These are phyloP conservation scores for Drosophila quinaria DNA, from an alignment of 2,888 invertebrate species.

Conservation along the genomic window DNA sequence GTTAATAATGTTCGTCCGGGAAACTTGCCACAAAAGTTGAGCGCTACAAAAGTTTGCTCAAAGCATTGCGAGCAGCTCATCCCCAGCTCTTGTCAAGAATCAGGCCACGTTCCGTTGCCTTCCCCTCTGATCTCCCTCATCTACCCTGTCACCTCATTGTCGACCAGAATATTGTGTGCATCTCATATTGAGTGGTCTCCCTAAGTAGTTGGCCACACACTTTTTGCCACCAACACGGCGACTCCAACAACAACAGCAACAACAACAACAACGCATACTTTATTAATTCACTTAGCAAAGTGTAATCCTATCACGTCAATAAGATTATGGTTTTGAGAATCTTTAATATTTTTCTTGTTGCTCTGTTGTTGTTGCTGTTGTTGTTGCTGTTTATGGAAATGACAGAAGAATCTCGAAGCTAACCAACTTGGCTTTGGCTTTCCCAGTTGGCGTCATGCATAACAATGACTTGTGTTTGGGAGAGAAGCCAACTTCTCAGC, in stretches of 20 bases:
- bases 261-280: conserved; percentile 63
- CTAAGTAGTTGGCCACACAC: conserved; percentile 78
- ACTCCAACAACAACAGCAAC: conserved; percentile 19
- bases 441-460: conserved; percentile 74
- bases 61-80: conserved; percentile 58
- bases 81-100: conserved; percentile 70
- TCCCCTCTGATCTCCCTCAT: not conserved
- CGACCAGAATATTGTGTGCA: conserved; percentile 74
- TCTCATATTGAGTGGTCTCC: conserved; percentile 76
- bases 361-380: conserved; percentile 13
- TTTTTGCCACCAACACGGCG: conserved; percentile 32
- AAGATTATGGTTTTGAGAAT: conserved; percentile 82
- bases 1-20: conserved; percentile 73
- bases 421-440: conserved; percentile 52
- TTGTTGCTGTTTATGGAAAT: conserved; percentile 75
- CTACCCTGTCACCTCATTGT: conserved; percentile 50
- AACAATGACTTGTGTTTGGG: conserved; percentile 71
- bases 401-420: conserved; percentile 39
- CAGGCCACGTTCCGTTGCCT: conserved; percentile 59
- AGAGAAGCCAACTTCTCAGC: conserved; percentile 30
- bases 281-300: conserved; percentile 83
- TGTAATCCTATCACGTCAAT: conserved; percentile 82
- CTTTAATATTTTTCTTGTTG: conserved; percentile 76
- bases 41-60: conserved; percentile 47
- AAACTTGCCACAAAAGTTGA: conserved; percentile 71